phyloP scores from a whole-genome alignment of 1,140 invertebrate genomes.

The Lineus longissimus region DNA sequence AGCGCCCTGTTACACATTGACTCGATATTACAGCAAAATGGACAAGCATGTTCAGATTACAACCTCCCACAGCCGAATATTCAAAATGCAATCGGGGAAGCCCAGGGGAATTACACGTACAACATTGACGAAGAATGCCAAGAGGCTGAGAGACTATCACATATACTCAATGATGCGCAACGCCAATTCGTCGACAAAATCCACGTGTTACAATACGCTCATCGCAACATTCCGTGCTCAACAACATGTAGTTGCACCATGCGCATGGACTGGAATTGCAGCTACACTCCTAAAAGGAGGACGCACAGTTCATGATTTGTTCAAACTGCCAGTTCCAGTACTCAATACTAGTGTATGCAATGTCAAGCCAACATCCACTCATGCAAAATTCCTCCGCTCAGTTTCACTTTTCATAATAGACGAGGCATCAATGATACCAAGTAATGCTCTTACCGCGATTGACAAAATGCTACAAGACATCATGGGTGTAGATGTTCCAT shows the following conservation, averaged over 20 bases:
- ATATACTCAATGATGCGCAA: neutral
- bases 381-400: neutral
- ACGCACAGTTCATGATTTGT: neutral
- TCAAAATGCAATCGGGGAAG: neutral
- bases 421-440: neutral
- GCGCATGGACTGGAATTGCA: neutral
- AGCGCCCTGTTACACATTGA: neutral
- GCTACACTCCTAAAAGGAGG: neutral
- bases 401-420: neutral
- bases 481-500: no score
- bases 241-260: neutral
- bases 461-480: no score
- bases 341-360: neutral
- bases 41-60: neutral
- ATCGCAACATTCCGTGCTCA: neutral
- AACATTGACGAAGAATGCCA: neutral
- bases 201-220: neutral
- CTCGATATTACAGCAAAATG: neutral
- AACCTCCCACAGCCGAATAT: neutral
- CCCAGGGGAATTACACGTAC: neutral
- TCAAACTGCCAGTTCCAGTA: neutral
- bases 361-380: neutral
- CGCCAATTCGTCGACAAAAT: neutral
- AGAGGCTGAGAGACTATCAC: neutral
- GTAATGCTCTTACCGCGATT: no score